Evolutionary conservation across 2,888 invertebrate species (phyloP), one percentile per base, ranked within the genome.

Genomic region (Zhuqinia jingwanae): DNA sequence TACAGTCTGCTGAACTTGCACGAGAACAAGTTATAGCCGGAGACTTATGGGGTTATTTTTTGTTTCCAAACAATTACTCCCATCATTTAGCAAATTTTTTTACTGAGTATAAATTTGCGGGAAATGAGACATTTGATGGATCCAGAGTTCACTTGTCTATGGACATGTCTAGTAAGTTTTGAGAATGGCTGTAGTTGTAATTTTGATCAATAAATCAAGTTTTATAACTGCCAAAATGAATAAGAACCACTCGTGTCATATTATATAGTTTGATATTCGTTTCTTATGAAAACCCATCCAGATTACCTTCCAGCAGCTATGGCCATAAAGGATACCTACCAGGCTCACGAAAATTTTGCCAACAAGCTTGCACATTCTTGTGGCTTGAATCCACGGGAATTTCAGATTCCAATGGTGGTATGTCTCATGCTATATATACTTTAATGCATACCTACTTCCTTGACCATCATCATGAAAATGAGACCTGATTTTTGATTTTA

Each of bases 81-180:
- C 36, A 75, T 20, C 80, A 80, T 30, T 8, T 85, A 8, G 75
- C 13, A 20, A 42, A 53, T 42, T 56, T 85, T 2, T 56, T 76
- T 1, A 36, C 47, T 20, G 80, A 6, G 1, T 22, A 80, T 2
- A 80, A 79, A 65, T 85, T 80, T 75, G 85, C 85, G 2, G 76
- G 36, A 53, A 80, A 85, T 17, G 80, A 80, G 20, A 85, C 85
- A 5, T 17, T 85, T 15, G 80, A 76, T 45, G 85, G 85, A 6
- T 85, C 85, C 0, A 60, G 85, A 27, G 76, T 85, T 27, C 20
- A 42, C 17, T 47, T 85, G 30, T 42, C 47, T 15, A 65, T 85
- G 79, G 85, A 85, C 45, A 85, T 80, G 80, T 85, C 85, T 17
- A 5, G 85, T 85, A 56, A 73, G 85, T 60, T 22, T n/a, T n/a